Evolutionary conservation across 2,888 invertebrate species (phyloP).

Genomic region (Xestobium rufovillosum): DNA sequence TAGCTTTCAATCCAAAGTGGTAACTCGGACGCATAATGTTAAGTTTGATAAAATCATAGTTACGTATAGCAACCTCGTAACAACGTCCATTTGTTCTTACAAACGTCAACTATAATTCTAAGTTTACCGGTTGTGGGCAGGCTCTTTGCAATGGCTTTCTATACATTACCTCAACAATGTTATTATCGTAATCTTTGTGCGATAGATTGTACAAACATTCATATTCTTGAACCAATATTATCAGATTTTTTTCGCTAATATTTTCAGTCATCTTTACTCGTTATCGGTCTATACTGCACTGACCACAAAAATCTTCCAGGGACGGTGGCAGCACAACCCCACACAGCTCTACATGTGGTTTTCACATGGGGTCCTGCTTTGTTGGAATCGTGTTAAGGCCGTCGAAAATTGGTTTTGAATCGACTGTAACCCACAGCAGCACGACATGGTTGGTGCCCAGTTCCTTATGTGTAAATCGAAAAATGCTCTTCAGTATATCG

Average conservation of each 20-base stretch:
- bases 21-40: too few relatives aligned
- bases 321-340: not conserved
- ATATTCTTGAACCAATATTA: slow-evolving; percentile 6
- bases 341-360: slow-evolving; percentile 1
- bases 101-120: too few relatives aligned
- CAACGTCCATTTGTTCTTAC: too few relatives aligned
- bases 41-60: too few relatives aligned
- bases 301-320: not conserved
- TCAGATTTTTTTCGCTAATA: slow-evolving; percentile 1
- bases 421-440: slow-evolving; percentile 1
- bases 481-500: not conserved
- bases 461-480: not conserved
- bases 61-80: too few relatives aligned
- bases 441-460: not conserved
- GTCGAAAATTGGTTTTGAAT: not conserved
- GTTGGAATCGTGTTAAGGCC: slow-evolving; percentile 1
- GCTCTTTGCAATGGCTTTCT: slow-evolving; percentile 2
- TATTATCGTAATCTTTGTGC: slow-evolving; percentile 5
- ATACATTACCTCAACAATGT: slow-evolving; percentile 2
- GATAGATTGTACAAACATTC: slow-evolving; percentile 3
- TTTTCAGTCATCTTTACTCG: not conserved
- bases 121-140: not conserved
- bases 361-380: not conserved
- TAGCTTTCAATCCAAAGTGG: too few relatives aligned
- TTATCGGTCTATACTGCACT: not conserved